Evolutionary conservation across 2,113 vertebrate species (phyloP).

Genomic region (Phalacrocorax aristotelis): DNA sequence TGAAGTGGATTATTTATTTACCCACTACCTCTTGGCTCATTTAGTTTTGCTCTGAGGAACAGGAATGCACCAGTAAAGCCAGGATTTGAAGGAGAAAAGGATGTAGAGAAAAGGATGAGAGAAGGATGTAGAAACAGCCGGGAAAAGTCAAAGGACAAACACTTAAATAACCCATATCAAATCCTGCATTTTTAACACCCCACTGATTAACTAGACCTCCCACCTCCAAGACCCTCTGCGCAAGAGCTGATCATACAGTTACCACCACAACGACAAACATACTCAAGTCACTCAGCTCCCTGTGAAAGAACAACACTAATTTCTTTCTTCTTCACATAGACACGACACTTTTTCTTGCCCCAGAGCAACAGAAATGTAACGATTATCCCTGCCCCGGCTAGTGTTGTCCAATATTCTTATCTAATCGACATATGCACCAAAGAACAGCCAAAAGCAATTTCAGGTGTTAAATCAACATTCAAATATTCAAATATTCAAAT

Average conservation of each 20-base stretch:
- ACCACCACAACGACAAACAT: neutral
- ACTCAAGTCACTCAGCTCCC: neutral
- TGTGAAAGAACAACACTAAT: neutral
- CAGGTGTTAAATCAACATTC: neutral
- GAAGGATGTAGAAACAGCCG: neutral
- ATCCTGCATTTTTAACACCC: neutral
- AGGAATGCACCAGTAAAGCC: neutral
- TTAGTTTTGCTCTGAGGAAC: neutral
- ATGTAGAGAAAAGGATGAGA: neutral
- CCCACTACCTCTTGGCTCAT: neutral
- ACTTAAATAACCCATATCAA: neutral
- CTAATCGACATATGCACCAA: neutral
- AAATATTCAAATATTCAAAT: neutral
- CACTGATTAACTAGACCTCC: conserved; percentile 34
- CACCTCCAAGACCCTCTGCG: neutral
- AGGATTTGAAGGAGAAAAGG: conserved; percentile 20
- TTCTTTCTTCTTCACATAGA: neutral
- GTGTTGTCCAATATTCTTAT: neutral
- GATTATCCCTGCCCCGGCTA: neutral
- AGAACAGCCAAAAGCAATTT: neutral
- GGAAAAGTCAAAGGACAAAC: conserved; percentile 11
- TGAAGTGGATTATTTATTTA: neutral
- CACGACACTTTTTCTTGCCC: neutral
- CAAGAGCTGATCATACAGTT: neutral
- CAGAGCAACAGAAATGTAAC: neutral